Percentiles rank a stretch among this genome's conserved stretches.
These are phyloP conservation scores for Mallateleia sp. DNA, from an alignment of 2,888 invertebrate genomes.

Conservation along the genomic window DNA sequence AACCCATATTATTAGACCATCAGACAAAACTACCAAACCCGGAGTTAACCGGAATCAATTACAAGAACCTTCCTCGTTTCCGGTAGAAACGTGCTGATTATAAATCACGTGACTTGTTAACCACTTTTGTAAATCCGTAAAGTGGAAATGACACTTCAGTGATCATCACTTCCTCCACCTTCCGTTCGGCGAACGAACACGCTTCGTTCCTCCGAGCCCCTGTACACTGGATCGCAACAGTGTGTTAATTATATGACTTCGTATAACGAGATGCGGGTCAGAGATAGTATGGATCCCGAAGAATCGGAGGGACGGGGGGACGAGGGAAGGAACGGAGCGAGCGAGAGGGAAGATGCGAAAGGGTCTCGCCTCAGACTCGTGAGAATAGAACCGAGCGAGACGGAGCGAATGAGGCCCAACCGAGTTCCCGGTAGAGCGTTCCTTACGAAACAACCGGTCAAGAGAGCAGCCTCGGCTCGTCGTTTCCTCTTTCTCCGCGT, in stretches of 20 bases:
- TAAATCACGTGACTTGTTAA: conserved; percentile 78
- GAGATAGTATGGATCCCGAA: conserved; percentile 79
- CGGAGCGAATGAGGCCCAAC: conserved; percentile 38
- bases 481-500: conserved; percentile 78
- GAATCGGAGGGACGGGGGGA: conserved; percentile 71
- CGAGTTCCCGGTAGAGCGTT: conserved; percentile 71
- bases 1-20: no score
- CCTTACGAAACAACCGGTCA: conserved; percentile 81
- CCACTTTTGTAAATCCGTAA: conserved; percentile 80
- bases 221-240: conserved; percentile 84
- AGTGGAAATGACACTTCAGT: conserved; percentile 75
- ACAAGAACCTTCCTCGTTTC: not conserved
- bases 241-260: conserved; percentile 89
- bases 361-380: conserved; percentile 2
- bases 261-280: conserved; percentile 88
- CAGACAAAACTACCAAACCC: not conserved
- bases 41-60: not conserved
- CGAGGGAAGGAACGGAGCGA: not conserved
- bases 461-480: conserved; percentile 87
- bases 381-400: conserved; percentile 61
- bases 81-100: conserved; percentile 14
- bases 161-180: conserved; percentile 64
- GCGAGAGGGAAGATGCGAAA: not conserved
- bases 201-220: conserved; percentile 56
- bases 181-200: conserved; percentile 60